Evolutionary conservation across 2,888 invertebrate species (phyloP).

Genomic region (Sepioteuthis lessoniana): DNA sequence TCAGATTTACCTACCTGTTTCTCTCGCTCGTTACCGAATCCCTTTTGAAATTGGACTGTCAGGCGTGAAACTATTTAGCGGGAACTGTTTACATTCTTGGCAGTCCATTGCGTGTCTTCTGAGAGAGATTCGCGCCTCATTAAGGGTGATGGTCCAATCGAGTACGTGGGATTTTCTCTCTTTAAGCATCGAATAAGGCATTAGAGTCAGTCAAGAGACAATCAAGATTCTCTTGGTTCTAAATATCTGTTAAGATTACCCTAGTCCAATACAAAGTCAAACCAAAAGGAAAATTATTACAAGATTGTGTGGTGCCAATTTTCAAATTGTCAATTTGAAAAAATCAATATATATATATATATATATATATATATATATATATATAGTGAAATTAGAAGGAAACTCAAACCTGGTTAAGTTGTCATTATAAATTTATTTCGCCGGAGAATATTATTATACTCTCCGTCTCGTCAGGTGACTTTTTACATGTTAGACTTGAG

Average conservation of each 20-base stretch:
- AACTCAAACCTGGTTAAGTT: too few species aligned
- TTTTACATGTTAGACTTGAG: too few species aligned
- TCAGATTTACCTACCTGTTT: neutral
- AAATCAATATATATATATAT: too few species aligned
- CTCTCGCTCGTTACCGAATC: neutral
- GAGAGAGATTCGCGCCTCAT: neutral
- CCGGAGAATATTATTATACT: too few species aligned
- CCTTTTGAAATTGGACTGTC: neutral
- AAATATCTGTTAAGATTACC: neutral
- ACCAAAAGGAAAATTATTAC: too few species aligned
- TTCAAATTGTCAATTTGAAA: too few species aligned
- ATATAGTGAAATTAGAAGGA: too few species aligned
- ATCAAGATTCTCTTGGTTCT: neutral
- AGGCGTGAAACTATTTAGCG: neutral
- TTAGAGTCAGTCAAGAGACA: neutral
- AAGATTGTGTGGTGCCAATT: too few species aligned
- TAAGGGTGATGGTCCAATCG: neutral
- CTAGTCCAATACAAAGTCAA: too few species aligned
- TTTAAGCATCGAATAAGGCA: neutral
- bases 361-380: too few species aligned
- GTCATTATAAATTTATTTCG: too few species aligned
- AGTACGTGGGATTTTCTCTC: neutral
- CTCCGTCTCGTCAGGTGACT: too few species aligned
- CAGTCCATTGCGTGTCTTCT: neutral
- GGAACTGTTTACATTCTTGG: neutral